Evolutionary conservation across 2,888 invertebrate species (phyloP).

Genomic region (Ornithoptera priamus): DNA sequence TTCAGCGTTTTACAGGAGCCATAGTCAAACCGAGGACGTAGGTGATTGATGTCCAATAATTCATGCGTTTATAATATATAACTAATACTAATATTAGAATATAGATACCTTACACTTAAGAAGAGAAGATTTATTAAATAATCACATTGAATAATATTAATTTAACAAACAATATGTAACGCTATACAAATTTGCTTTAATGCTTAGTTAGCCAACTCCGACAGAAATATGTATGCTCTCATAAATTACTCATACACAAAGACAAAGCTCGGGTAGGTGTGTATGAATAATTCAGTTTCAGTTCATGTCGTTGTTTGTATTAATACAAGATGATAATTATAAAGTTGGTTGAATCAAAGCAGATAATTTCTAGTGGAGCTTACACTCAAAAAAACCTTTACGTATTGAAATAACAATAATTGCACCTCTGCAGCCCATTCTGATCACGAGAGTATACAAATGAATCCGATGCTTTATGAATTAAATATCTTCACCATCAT

Average conservation of each 20-base stretch:
- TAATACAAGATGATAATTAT: background rate
- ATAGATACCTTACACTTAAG: background rate
- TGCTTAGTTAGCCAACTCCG: constrained; percentile 3
- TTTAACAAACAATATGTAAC: background rate
- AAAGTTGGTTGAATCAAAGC: background rate
- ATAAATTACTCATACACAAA: constrained; percentile 2
- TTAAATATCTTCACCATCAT: too few species aligned
- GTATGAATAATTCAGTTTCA: constrained; percentile 1
- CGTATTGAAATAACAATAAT: too few species aligned
- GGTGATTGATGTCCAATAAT: too few species aligned
- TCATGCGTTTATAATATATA: too few species aligned
- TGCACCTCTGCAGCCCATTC: too few species aligned
- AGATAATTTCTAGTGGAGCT: background rate
- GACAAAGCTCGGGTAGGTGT: background rate
- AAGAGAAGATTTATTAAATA: background rate
- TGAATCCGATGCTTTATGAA: too few species aligned
- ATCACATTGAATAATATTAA: background rate
- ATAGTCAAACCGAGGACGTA: too few species aligned
- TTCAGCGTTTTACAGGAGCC: too few species aligned
- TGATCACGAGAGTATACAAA: too few species aligned
- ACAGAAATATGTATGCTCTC: background rate
- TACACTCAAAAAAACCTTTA: background rate
- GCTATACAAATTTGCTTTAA: background rate
- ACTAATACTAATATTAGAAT: background rate
- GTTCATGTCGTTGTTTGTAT: background rate